These are phyloP conservation scores for Leptoclinus maculatus DNA, from an alignment of 2,797 vertebrate species.

Conservation along the genomic window DNA sequence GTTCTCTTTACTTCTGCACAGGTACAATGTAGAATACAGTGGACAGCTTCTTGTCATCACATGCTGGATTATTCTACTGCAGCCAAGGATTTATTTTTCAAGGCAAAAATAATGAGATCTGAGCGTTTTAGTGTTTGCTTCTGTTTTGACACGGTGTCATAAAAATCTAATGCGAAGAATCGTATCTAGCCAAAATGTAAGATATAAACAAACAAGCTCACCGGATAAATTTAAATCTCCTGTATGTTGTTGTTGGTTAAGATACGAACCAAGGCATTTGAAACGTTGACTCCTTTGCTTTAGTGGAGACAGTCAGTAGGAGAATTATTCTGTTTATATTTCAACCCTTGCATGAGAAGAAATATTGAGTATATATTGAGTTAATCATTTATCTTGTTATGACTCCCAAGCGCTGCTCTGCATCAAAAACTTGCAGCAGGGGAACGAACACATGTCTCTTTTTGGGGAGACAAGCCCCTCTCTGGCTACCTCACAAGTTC, in stretches of 20 bases:
- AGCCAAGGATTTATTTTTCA: not conserved
- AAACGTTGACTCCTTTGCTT: not conserved
- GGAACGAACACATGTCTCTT: conserved; percentile 1
- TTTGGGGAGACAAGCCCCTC: not conserved
- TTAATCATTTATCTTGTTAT: conserved; percentile 34
- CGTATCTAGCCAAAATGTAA: not conserved
- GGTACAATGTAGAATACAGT: not conserved
- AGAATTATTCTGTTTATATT: conserved; percentile 2
- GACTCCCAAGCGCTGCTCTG: not conserved
- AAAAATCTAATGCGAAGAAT: conserved; percentile 13
- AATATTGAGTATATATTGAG: not conserved
- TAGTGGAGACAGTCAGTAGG: not conserved
- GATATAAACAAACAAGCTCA: conserved; percentile 29
- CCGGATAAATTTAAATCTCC: not conserved
- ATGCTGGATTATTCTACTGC: not conserved
- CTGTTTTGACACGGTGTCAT: conserved; percentile 27
- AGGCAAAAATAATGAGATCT: conserved; percentile 20
- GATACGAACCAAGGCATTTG: conserved; percentile 11
- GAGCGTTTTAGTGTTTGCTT: not conserved
- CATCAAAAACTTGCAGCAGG: not conserved
- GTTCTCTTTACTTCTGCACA: not conserved
- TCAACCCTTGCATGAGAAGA: not conserved
- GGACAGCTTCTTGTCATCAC: not conserved
- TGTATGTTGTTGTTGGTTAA: not conserved
- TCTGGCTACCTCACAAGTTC: not conserved